Conservation (phyloP, 1,140 invertebrate species). For the Eupristina koningsbergeri region DNA sequence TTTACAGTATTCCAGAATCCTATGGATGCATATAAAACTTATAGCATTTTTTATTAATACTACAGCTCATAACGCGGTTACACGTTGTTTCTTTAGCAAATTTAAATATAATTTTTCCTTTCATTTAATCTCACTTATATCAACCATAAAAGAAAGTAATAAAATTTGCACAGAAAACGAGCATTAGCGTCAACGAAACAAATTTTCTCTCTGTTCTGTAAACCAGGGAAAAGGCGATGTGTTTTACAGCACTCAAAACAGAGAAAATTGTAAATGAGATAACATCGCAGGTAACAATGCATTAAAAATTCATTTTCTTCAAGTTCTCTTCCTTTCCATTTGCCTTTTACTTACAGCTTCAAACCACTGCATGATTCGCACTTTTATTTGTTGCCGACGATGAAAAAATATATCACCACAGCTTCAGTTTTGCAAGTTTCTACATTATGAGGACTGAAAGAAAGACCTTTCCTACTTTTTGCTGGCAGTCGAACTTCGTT, state of each 20-base stretch:
- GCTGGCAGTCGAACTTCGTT: not conserved
- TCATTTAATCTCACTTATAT: not conserved
- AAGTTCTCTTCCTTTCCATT: not conserved
- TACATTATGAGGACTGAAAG: not conserved
- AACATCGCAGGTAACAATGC: not conserved
- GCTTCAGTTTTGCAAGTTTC: not conserved
- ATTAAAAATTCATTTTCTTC: constrained; percentile 37
- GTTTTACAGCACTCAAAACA: not conserved
- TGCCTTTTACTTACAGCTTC: not conserved
- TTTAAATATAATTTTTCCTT: not conserved
- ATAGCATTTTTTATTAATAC: not conserved
- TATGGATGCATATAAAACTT: no score
- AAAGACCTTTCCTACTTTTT: not conserved
- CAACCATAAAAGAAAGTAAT: not conserved
- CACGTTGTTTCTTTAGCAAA: not conserved
- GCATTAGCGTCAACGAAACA: constrained; percentile 8
- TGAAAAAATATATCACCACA: no score
- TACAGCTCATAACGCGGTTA: not conserved
- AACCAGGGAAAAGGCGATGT: not conserved
- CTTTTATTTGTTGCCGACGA: not conserved
- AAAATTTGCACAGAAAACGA: not conserved
- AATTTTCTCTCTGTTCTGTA: not conserved
- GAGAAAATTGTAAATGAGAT: not conserved
- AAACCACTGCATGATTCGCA: not conserved
- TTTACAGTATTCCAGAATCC: not conserved